phyloP scores from a whole-genome alignment of 35 echinoderm and acorn worm species.

The Ophioderma brevispina region DNA sequence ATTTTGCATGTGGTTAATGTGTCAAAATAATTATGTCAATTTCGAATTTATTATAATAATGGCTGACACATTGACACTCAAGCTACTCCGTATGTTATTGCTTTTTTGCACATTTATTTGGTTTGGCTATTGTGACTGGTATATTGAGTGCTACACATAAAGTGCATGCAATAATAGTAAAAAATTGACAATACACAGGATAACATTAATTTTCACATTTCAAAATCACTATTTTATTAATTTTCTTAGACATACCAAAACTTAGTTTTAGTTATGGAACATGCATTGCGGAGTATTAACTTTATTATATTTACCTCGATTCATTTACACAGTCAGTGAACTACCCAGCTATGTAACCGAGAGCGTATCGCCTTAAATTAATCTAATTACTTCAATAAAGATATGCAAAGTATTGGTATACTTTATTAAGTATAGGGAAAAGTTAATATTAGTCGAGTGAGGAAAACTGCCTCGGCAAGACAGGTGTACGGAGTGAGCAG shows the following conservation, averaged over 20 bases:
- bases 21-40: background rate
- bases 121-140: no score
- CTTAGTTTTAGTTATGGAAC: no score
- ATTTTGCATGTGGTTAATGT: background rate
- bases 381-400: background rate
- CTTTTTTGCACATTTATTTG: no score
- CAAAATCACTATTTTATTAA: no score
- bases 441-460: background rate
- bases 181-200: no score
- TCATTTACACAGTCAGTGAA: background rate
- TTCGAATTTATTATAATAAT: background rate
- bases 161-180: no score
- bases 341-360: background rate
- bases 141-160: no score
- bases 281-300: no score
- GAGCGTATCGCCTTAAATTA: background rate
- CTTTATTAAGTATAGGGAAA: background rate
- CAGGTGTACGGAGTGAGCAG: background rate
- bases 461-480: background rate
- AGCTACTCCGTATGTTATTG: no score
- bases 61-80: background rate
- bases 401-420: background rate
- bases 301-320: no score
- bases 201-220: no score
- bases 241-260: no score